Base-by-base conservation (phyloP, 2,888 invertebrate species). In the Scrobipalpa costella region DNA sequence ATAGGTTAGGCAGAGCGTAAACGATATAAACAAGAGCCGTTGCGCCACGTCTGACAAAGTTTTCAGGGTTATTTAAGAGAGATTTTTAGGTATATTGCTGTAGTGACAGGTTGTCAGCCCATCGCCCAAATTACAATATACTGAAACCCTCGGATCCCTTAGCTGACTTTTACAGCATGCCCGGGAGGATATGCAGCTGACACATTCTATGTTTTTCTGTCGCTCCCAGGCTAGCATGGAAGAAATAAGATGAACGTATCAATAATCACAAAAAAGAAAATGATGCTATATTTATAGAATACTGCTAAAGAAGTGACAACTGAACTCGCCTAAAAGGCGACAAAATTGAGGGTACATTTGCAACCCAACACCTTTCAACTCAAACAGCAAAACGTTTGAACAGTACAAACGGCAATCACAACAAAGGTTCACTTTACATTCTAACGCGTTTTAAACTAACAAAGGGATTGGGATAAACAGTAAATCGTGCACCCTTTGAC, bases 401-500 rank as follows among this genome's bases (percentile, higher is more conserved):
- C 79, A 78, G 81, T 85, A 79, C 83, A 84, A 80, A 84, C 80
- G 79, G 80, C 83, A 86, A 85, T 88, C 84, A 85, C 82, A 84
- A 86, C 86, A 87, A 88, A 87, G 88, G 88, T 79, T 87, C 83
- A 78, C 86, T 85, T 88, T 88, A 88, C 88, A 86, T 86, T 84
- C 85, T 88, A 84, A 90, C 90, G 84, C 90, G 88, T 89, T 89
- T 89, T 87, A 87, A 85, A 86, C 87, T 85, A 88, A 90, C 90
- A 90, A 90, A 90, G 87, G 89, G 84, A 88, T 89, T 87, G 85
- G 86, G 90, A 90, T 90, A 90, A 90, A 90, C 90, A 90, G 81
- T 83, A 84, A 90, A 89, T 86, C 78, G 88, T 85, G 88, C 88
- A 90, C 91, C 91, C 90, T 90, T 91, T 90, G 90, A 89, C 90